These are phyloP conservation scores for Parasteatoda lunata DNA, from an alignment of 2,888 invertebrate genomes.

Conservation along the genomic window DNA sequence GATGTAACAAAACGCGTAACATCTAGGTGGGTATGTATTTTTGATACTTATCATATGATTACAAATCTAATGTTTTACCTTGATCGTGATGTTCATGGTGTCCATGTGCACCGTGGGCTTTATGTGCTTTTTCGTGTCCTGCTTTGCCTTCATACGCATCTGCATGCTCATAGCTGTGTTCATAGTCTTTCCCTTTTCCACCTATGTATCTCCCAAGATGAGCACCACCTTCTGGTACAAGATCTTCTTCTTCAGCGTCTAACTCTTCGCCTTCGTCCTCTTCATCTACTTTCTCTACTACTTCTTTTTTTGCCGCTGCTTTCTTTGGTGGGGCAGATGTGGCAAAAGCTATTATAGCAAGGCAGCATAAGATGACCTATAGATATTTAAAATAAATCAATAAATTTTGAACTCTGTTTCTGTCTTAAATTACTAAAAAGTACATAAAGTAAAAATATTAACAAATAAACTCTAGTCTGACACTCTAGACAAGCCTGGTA, in stretches of 20 bases:
- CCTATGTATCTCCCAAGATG: slow-evolving; percentile 51
- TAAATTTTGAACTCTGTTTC: no score
- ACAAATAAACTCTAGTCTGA: no score
- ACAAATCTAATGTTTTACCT: slow-evolving; percentile 13
- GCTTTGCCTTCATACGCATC: slow-evolving; percentile 56
- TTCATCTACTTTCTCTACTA: slow-evolving; percentile 27
- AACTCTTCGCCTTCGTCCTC: slow-evolving; percentile 26
- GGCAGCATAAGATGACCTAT: slow-evolving; percentile 29
- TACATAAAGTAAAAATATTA: no score
- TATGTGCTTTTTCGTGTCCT: slow-evolving; percentile 56
- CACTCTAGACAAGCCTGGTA: no score
- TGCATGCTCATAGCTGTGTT: slow-evolving; percentile 43
- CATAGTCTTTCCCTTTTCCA: slow-evolving; percentile 41
- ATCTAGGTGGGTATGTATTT: no score
- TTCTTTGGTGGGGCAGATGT: slow-evolving; percentile 26
- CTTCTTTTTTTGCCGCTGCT: slow-evolving; percentile 27
- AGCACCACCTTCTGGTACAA: slow-evolving; percentile 44
- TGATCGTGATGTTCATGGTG: slow-evolving; percentile 50
- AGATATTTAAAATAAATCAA: no score
- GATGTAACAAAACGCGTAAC: no score
- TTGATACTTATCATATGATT: neutral
- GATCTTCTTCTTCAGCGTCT: slow-evolving; percentile 32
- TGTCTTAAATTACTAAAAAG: no score
- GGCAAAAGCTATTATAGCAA: slow-evolving; percentile 22
- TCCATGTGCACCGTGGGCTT: slow-evolving; percentile 27